Evolutionary conservation across 2,797 vertebrate species (phyloP).

Genomic region (Tokudaia muenninki): DNA sequence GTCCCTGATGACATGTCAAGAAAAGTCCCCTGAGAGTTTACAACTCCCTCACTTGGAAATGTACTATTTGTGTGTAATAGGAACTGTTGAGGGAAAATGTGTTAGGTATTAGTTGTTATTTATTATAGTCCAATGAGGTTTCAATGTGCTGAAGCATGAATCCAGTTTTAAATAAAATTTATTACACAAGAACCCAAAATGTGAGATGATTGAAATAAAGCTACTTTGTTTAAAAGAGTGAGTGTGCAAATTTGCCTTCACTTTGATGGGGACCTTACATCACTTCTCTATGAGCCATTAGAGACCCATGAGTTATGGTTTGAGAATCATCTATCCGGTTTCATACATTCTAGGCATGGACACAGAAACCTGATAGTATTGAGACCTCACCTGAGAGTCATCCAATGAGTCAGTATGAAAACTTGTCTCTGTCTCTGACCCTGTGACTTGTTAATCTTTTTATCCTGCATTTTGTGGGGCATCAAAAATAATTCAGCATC

Average conservation of each 20-base stretch:
- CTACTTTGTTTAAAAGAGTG: neutral
- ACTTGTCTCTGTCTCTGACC: conserved; percentile 62
- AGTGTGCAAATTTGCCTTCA: neutral
- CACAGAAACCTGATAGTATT: neutral
- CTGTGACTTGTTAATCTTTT: conserved; percentile 73
- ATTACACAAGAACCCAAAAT: neutral
- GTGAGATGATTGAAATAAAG: neutral
- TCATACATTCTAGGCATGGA: conserved; percentile 47
- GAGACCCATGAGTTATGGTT: neutral
- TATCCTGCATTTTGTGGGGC: conserved; percentile 67
- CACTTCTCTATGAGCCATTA: neutral
- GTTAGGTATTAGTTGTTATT: neutral
- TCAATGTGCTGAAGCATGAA: conserved; percentile 12
- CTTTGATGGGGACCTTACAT: neutral
- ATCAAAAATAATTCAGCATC: conserved; percentile 65
- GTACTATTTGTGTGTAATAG: neutral
- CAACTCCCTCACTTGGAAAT: neutral
- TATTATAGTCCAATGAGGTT: neutral
- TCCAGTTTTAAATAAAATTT: conserved; percentile 16
- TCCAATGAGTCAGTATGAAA: conserved; percentile 61
- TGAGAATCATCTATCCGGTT: neutral
- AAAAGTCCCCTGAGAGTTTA: neutral
- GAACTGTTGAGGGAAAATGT: neutral
- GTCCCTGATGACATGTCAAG: neutral
- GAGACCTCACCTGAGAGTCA: conserved; percentile 61